These are phyloP conservation scores for Enteromius treurensis DNA, from an alignment of 2,797 vertebrate species.

Conservation along the genomic window DNA sequence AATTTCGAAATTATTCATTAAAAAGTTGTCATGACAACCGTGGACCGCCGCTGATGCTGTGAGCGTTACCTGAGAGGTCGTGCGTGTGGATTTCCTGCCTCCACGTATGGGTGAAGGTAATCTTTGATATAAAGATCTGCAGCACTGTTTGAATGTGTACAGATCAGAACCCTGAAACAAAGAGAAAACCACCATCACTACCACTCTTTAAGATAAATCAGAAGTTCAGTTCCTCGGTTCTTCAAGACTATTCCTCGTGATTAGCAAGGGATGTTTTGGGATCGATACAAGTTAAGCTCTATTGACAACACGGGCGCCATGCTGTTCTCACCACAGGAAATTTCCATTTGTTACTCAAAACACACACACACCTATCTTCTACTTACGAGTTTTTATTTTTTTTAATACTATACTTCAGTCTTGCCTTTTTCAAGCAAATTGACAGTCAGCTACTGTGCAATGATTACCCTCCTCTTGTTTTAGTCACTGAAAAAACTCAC, in stretches of 20 bases:
- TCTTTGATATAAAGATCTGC: constrained; percentile 99
- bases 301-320: background rate
- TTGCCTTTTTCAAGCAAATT: too few species aligned
- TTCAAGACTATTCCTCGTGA: background rate
- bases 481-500: too few species aligned
- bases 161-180: constrained; percentile 92
- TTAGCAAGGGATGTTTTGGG: background rate
- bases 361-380: background rate
- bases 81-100: constrained; percentile 97
- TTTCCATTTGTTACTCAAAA: background rate
- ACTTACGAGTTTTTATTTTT: background rate
- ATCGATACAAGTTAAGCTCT: background rate
- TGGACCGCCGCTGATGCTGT: background rate
- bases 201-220: background rate
- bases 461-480: too few species aligned
- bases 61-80: constrained; percentile 94
- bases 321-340: background rate
- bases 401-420: background rate
- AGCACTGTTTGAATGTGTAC: constrained; percentile 99
- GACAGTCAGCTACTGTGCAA: too few species aligned
- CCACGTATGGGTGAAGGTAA: constrained; percentile 99
- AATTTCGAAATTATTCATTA: background rate
- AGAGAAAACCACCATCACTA: background rate
- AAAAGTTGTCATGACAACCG: too few species aligned
- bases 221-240: background rate